A percentile compares a stretch with the other conserved stretches of the same genome.
Conservation (phyloP, 2,113 vertebrate genomes). For the Tinamus guttatus region DNA sequence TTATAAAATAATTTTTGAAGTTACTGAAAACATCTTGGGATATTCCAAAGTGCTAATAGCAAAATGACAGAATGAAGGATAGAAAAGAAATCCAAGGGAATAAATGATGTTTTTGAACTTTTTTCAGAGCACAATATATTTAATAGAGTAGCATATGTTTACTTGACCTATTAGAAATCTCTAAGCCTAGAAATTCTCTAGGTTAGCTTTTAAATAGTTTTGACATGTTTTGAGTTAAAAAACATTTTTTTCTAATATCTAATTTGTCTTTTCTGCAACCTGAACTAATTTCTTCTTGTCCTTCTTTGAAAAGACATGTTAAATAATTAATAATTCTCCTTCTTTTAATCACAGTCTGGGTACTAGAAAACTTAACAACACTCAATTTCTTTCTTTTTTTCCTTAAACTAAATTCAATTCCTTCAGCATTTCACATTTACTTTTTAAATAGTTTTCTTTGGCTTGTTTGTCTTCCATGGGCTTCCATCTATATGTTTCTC, state of each 20-base stretch:
- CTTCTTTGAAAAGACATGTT: background rate
- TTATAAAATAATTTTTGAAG: background rate
- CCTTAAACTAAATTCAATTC: background rate
- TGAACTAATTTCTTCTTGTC: background rate
- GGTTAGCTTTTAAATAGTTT: background rate
- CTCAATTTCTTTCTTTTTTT: rapidly evolving
- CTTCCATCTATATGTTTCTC: background rate
- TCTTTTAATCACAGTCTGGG: background rate
- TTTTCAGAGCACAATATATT: background rate
- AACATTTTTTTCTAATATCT: rapidly evolving
- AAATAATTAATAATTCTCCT: background rate
- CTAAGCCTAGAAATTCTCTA: background rate
- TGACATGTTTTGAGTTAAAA: background rate
- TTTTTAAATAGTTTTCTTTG: background rate
- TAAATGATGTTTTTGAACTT: background rate
- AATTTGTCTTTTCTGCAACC: background rate
- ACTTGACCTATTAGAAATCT: background rate
- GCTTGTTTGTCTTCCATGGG: background rate
- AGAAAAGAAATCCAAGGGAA: background rate
- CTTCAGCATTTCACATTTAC: background rate
- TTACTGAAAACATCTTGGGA: background rate
- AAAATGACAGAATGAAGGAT: background rate
- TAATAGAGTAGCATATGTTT: background rate
- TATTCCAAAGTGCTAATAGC: background rate
- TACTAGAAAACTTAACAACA: background rate